Evolutionary conservation across 2,888 invertebrate genomes (phyloP).

Genomic region (Machimus rusticus): DNA sequence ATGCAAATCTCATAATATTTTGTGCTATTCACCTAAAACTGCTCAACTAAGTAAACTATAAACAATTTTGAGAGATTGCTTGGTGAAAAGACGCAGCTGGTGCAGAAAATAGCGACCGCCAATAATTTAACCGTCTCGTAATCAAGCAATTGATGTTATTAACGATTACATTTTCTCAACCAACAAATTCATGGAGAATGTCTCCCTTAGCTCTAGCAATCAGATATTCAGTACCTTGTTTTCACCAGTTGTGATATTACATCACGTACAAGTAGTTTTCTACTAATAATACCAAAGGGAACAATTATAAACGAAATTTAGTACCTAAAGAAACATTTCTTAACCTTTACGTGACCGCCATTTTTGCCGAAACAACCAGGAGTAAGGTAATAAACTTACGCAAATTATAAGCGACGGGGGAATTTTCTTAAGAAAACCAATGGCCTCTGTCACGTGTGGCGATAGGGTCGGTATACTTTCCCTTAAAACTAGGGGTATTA

Average conservation of each 20-base stretch:
- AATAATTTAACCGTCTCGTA: not conserved
- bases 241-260: not conserved
- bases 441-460: not conserved
- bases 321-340: conserved; percentile 42
- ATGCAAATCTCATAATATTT: not conserved
- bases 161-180: not conserved
- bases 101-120: not conserved
- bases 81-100: not conserved
- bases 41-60: not conserved
- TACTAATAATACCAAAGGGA: conserved; percentile 44
- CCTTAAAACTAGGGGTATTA: not conserved
- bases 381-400: conserved; percentile 44
- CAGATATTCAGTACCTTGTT: conserved; percentile 26
- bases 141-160: not conserved
- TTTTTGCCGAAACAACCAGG: conserved; percentile 42
- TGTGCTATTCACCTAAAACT: not conserved
- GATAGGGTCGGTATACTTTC: conserved; percentile 2
- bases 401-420: conserved; percentile 46
- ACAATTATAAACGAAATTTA: conserved; percentile 47
- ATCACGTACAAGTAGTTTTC: conserved; percentile 46
- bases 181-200: not conserved
- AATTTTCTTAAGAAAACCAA: conserved; percentile 12
- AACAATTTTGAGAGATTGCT: not conserved
- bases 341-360: conserved; percentile 47
- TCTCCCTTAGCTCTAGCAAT: not conserved